Evolutionary conservation across 2,113 vertebrate genomes (phyloP).

Genomic region (Xiphias gladius): DNA sequence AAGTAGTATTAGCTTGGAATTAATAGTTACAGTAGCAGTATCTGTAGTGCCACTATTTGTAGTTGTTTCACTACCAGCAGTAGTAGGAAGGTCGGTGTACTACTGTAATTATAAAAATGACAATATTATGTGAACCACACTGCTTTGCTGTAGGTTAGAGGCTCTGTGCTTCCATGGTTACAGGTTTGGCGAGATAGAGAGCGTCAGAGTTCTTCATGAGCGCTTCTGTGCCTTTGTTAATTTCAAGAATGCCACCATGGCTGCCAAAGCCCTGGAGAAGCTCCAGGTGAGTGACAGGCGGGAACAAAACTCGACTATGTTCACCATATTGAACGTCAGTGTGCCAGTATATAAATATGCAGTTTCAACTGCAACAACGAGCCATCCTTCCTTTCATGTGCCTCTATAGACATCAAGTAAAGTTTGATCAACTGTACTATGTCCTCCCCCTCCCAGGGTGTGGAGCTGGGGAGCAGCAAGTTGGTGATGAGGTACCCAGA

Average conservation of each 20-base stretch:
- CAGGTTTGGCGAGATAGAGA: conserved; percentile 77
- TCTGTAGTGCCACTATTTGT: neutral
- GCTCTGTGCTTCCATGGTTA: conserved; percentile 29
- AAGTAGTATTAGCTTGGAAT: neutral
- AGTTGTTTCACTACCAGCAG: neutral
- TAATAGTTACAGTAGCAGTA: neutral
- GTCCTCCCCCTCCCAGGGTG: conserved; percentile 65
- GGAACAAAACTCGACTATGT: neutral
- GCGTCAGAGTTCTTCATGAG: conserved; percentile 66
- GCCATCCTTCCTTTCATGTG: too few relatives aligned
- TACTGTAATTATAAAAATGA: neutral
- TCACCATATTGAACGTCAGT: neutral
- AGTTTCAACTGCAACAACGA: too few relatives aligned
- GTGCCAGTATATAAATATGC: too few relatives aligned
- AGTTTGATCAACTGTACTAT: neutral
- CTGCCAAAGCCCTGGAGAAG: conserved; percentile 72
- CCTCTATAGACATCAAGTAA: too few relatives aligned
- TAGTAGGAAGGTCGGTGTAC: neutral
- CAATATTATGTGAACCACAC: neutral
- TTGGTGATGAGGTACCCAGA: conserved; percentile 84
- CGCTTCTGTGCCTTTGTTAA: conserved; percentile 80
- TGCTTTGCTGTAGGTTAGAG: neutral
- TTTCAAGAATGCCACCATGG: conserved; percentile 77
- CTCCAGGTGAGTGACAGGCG: conserved; percentile 57
- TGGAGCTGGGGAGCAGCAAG: conserved; percentile 76